Percentiles rank a stretch among this genome's conserved stretches.
Conservation (phyloP, 2,797 vertebrate genomes). For the Pitangus sulphuratus region DNA sequence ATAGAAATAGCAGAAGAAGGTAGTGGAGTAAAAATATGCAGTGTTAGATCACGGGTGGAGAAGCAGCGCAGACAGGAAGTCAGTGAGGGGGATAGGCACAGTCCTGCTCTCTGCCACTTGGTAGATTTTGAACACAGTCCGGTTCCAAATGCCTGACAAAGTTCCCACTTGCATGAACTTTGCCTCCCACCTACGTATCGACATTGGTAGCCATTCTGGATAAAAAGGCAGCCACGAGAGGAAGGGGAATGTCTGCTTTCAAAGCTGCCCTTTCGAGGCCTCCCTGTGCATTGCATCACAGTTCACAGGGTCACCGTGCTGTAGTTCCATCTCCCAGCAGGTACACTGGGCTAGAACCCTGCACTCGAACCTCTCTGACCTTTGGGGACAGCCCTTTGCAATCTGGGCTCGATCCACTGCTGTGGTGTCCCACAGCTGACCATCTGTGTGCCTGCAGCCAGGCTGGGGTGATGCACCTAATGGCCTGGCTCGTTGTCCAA, state of each 20-base stretch:
- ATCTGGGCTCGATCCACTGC: not conserved
- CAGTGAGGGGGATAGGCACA: not conserved
- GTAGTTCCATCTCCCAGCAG: not conserved
- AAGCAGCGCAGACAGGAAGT: conserved; percentile 26
- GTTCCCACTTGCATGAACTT: not conserved
- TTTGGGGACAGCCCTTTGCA: not conserved
- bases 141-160: not conserved
- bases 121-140: not conserved
- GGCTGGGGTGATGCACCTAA: not conserved
- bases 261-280: not conserved
- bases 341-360: not conserved
- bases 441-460: not conserved
- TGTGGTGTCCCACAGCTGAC: not conserved
- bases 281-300: not conserved
- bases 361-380: not conserved
- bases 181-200: not conserved
- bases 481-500: not conserved
- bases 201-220: not conserved
- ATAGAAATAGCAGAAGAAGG: conserved; percentile 71
- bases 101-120: not conserved
- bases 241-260: not conserved
- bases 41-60: conserved; percentile 11
- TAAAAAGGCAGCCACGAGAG: not conserved
- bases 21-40: conserved; percentile 44
- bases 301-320: not conserved